Conservation (phyloP, 2,797 vertebrate genomes). For the Chaetophractus vellerosus region DNA sequence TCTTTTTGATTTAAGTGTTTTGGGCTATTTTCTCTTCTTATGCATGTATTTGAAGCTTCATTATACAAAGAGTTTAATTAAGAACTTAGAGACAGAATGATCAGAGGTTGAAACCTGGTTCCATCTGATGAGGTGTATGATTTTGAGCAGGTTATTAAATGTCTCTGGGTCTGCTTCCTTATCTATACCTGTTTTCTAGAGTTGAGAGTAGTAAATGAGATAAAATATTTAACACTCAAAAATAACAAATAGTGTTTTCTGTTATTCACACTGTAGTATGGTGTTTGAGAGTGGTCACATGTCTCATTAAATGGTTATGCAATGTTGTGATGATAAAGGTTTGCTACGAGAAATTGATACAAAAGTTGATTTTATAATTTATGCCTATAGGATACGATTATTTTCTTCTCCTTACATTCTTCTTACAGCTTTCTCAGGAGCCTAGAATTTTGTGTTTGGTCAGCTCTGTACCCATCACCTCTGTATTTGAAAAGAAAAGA, state of each 20-base stretch:
- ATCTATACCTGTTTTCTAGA: not conserved
- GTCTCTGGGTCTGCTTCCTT: not conserved
- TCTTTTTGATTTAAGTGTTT: constrained; percentile 70
- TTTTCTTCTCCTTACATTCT: not conserved
- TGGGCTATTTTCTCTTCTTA: constrained; percentile 35
- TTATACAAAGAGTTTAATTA: constrained; percentile 18
- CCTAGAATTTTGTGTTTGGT: not conserved
- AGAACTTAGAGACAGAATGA: not conserved
- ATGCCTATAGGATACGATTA: not conserved
- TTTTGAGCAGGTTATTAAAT: not conserved
- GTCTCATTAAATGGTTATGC: not conserved
- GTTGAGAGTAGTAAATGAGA: not conserved
- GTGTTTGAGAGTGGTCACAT: not conserved
- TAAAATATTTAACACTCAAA: not conserved
- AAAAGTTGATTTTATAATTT: not conserved
- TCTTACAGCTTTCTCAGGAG: not conserved
- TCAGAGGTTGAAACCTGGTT: not conserved
- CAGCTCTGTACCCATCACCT: not conserved
- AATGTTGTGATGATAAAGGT: not conserved
- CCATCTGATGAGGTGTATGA: not conserved
- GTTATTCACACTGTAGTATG: not conserved
- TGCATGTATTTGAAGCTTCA: constrained; percentile 29
- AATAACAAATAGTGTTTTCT: not conserved
- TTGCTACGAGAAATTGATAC: not conserved
- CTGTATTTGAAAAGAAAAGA: not conserved